Conservation (phyloP, 2,797 vertebrate genomes). For the Babyrousa celebensis region DNA sequence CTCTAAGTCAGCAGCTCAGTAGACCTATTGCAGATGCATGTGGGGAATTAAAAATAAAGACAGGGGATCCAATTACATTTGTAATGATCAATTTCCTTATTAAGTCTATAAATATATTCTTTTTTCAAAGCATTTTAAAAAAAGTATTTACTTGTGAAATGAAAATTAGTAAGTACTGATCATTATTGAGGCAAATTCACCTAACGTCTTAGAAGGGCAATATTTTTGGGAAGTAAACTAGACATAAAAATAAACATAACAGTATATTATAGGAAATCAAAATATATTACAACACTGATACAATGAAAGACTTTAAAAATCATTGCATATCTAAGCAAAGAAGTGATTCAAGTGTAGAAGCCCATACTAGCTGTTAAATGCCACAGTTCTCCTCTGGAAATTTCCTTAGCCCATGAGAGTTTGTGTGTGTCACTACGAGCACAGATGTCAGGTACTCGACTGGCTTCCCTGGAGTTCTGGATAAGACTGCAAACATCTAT, state of each 20-base stretch:
- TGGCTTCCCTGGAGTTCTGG: slow-evolving; percentile 22
- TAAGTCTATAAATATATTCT: slow-evolving; percentile 71
- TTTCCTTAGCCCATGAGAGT: slow-evolving; percentile 66
- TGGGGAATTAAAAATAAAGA: slow-evolving; percentile 50
- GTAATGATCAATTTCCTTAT: slow-evolving; percentile 68
- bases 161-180: slow-evolving; percentile 41
- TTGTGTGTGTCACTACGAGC: slow-evolving; percentile 48
- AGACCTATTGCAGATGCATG: slow-evolving; percentile 2
- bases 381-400: slow-evolving; percentile 19
- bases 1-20: slow-evolving; percentile 28
- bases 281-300: neutral
- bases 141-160: slow-evolving; percentile 52
- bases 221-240: slow-evolving; percentile 44
- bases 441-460: neutral
- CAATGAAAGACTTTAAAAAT: slow-evolving; percentile 65
- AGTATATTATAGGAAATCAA: neutral
- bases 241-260: slow-evolving; percentile 35
- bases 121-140: slow-evolving; percentile 49
- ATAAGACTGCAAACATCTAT: slow-evolving; percentile 70
- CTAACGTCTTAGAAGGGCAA: slow-evolving; percentile 16
- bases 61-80: slow-evolving; percentile 70
- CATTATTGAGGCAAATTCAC: slow-evolving; percentile 23
- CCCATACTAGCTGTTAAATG: slow-evolving; percentile 31
- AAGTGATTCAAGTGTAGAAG: slow-evolving; percentile 15
- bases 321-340: slow-evolving; percentile 18